Conservation (phyloP, 2,888 invertebrate genomes). For the Argynnis bischoffii region DNA sequence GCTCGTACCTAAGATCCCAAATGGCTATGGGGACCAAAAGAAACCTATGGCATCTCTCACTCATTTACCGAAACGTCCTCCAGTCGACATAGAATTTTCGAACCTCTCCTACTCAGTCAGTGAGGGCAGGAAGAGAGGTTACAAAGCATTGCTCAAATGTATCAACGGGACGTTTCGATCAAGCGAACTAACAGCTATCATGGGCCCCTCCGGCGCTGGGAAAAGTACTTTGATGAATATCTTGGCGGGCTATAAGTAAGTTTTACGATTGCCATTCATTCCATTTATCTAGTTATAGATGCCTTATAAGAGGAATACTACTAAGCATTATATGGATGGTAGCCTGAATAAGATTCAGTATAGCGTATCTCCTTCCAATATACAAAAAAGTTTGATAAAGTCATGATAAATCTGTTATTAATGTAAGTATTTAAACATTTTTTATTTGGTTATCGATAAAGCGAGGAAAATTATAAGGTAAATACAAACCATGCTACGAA, state of each 20-base stretch:
- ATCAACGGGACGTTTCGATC: constrained; percentile 94
- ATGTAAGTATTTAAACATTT: no score
- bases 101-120: constrained; percentile 94
- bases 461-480: no score
- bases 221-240: constrained; percentile 95
- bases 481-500: no score
- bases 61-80: constrained; percentile 92
- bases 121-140: constrained; percentile 90
- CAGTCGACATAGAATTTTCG: constrained; percentile 94
- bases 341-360: no score
- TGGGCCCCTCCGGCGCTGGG: constrained; percentile 94
- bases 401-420: no score
- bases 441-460: no score
- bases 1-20: constrained; percentile 87
- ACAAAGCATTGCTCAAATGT: constrained; percentile 93
- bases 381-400: no score
- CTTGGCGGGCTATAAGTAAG: constrained; percentile 93
- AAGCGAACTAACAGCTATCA: constrained; percentile 96
- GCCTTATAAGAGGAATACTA: no score
- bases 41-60: constrained; percentile 89
- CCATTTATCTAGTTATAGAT: no score
- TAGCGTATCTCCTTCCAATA: no score
- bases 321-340: no score
- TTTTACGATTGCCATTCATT: constrained; percentile 37
- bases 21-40: constrained; percentile 86